These are phyloP conservation scores for Tauraco hartlaubi DNA, from an alignment of 2,797 vertebrate species.

Conservation along the genomic window DNA sequence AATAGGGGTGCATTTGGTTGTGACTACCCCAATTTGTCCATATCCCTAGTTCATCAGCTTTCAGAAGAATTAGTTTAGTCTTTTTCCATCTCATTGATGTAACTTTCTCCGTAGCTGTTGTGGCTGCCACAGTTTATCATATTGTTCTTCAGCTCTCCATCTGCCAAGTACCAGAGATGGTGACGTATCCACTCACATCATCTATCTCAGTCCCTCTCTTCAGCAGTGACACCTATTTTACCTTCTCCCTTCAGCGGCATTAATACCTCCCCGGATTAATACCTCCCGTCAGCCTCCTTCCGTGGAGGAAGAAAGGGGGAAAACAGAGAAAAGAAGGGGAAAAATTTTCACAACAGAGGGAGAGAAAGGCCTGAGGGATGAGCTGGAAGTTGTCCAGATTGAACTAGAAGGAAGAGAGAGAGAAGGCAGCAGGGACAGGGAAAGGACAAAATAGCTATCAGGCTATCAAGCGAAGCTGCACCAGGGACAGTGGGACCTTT, in stretches of 20 bases:
- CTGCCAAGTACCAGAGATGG: background rate
- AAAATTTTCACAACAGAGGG: background rate
- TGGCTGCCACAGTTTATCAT: background rate
- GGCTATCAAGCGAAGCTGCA: background rate
- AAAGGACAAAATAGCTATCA: background rate
- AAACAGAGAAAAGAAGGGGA: background rate
- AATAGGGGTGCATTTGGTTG: background rate
- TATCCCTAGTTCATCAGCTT: background rate
- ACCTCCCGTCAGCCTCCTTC: background rate
- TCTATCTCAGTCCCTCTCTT: background rate
- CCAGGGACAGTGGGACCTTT: background rate
- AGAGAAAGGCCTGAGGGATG: background rate
- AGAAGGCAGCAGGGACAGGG: background rate
- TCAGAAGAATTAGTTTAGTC: background rate
- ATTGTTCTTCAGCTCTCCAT: background rate
- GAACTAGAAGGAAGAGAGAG: background rate
- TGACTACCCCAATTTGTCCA: background rate
- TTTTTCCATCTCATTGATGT: background rate
- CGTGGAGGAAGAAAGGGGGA: no score
- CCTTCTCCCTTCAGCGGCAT: background rate
- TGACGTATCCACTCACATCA: background rate
- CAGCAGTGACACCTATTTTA: background rate
- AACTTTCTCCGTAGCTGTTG: background rate
- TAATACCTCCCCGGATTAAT: background rate
- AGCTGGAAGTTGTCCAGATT: background rate